A percentile compares a stretch with the other conserved stretches of the same genome.
These are phyloP conservation scores for Eupithecia tripunctaria DNA, from an alignment of 2,888 invertebrate genomes.

Conservation along the genomic window DNA sequence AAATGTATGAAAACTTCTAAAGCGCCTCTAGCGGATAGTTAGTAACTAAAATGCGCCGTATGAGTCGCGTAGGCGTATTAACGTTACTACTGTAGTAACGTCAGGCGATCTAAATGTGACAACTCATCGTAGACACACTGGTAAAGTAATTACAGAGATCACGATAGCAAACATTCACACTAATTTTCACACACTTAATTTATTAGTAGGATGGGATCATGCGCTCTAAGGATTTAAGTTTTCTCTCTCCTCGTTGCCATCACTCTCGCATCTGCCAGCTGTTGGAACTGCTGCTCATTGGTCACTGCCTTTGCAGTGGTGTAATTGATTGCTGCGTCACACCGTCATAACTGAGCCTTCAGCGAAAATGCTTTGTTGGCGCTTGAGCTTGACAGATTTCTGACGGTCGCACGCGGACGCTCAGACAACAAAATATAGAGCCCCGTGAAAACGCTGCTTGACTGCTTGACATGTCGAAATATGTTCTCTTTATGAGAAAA, in stretches of 20 bases:
- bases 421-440: conserved; percentile 1
- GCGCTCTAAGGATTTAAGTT: neutral
- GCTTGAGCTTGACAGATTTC: conserved; percentile 25
- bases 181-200: no score
- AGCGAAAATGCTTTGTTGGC: conserved; percentile 15
- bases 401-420: conserved; percentile 11
- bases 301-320: neutral
- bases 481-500: neutral
- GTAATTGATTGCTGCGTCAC: conserved; percentile 17
- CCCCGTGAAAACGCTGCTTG: neutral
- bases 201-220: no score
- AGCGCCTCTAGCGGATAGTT: no score
- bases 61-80: no score
- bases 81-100: no score
- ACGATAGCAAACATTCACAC: no score
- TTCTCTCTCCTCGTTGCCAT: neutral
- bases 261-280: neutral
- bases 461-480: neutral
- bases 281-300: neutral
- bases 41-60: no score
- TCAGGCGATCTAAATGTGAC: no score
- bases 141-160: no score
- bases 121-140: no score
- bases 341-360: conserved; percentile 22
- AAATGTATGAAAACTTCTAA: no score